These are phyloP conservation scores for Dipus sagitta DNA, from an alignment of 2,797 vertebrate species.

Conservation along the genomic window DNA sequence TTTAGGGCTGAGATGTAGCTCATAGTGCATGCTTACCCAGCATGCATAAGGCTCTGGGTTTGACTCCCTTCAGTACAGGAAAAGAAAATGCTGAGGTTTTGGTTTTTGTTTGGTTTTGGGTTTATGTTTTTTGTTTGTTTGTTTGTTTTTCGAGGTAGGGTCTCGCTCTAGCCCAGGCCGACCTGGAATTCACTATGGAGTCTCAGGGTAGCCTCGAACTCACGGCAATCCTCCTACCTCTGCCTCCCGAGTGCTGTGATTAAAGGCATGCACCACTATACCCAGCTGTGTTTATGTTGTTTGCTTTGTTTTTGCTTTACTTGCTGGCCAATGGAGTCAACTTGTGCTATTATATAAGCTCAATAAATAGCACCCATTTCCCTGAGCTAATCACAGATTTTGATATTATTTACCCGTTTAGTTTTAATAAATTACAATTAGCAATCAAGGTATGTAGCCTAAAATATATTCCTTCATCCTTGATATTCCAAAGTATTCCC, in stretches of 20 bases:
- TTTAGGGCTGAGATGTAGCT: neutral
- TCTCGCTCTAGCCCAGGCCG: no score
- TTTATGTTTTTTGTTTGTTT: neutral
- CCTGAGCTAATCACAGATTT: conserved; percentile 17
- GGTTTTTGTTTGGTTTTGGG: neutral
- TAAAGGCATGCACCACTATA: no score
- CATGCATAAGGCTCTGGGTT: neutral
- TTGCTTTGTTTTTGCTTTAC: neutral
- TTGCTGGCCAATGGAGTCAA: conserved; percentile 10
- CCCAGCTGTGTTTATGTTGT: neutral
- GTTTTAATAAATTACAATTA: conserved; percentile 25
- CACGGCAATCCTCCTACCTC: no score
- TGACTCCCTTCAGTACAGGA: no score
- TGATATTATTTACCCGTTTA: conserved; percentile 48
- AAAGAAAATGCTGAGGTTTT: neutral
- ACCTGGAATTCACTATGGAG: no score
- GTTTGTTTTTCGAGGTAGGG: no score
- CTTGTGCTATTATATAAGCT: conserved; percentile 31
- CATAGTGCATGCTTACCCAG: accelerated
- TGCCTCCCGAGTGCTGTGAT: no score
- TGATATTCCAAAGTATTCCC: neutral
- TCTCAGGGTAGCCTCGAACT: no score
- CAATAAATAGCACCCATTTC: neutral
- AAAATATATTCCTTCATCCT: conserved; percentile 36
- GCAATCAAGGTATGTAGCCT: neutral